Percentiles rank a stretch among this genome's conserved stretches.
Evolutionary conservation across 2,113 vertebrate species (phyloP).

Genomic region (Cercopithecus mona): DNA sequence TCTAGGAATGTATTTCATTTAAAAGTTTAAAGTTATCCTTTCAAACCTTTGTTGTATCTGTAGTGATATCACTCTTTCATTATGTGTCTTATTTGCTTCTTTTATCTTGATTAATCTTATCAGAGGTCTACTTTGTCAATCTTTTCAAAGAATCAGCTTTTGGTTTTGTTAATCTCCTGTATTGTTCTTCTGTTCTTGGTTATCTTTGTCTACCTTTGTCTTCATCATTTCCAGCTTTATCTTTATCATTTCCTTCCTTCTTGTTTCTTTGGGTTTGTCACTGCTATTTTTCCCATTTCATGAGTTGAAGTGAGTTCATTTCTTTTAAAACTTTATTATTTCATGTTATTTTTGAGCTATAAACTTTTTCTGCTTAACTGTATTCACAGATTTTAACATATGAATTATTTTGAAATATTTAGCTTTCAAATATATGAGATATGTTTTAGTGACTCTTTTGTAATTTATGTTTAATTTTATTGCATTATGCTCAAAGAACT

Average conservation of each 20-base stretch:
- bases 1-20: not conserved
- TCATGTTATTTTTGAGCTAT: not conserved
- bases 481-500: not conserved
- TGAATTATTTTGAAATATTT: constrained; percentile 16
- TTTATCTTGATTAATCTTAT: not conserved
- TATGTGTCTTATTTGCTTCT: not conserved
- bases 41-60: not conserved
- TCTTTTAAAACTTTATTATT: not conserved
- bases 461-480: constrained; percentile 28
- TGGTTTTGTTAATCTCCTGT: not conserved
- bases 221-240: not conserved
- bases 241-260: not conserved
- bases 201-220: not conserved
- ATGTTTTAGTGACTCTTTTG: not conserved
- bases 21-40: not conserved
- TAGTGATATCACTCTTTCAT: not conserved
- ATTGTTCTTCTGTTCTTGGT: not conserved
- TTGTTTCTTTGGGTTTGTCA: not conserved
- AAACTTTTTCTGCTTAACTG: not conserved
- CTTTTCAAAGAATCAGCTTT: not conserved
- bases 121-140: not conserved
- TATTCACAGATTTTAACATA: not conserved
- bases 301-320: not conserved
- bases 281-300: not conserved
- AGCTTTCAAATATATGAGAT: not conserved